Evolutionary conservation across 2,888 invertebrate genomes (phyloP).

Genomic region (Chorisops tibialis): DNA sequence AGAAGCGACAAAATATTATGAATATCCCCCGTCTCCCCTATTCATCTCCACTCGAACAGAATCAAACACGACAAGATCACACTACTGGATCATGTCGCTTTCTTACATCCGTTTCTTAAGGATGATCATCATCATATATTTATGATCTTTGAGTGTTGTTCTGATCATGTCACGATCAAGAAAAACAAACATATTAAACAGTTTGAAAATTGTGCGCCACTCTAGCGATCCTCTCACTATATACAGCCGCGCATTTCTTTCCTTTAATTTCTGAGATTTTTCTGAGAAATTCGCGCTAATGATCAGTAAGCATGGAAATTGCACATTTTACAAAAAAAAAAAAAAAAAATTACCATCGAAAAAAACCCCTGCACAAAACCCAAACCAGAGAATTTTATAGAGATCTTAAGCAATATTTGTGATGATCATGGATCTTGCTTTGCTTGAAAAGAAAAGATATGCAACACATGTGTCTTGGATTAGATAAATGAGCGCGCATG

Average conservation of each 20-base stretch:
- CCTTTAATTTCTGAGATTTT: conserved; percentile 18
- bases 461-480: conserved; percentile 27
- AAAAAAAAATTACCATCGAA: conserved; percentile 5
- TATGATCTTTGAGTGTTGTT: conserved; percentile 5
- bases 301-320: conserved; percentile 28
- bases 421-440: no score
- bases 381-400: background rate
- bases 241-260: background rate
- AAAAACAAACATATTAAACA: no score
- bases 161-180: conserved; percentile 22
- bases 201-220: background rate
- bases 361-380: background rate
- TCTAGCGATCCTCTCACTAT: background rate
- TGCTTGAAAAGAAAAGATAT: conserved; percentile 24
- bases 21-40: background rate
- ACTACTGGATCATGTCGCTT: background rate
- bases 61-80: no score
- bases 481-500: conserved; percentile 39
- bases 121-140: background rate
- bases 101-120: background rate
- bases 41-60: no score
- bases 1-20: background rate
- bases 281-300: conserved; percentile 30
- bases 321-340: conserved; percentile 7
- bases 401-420: background rate